These are phyloP conservation scores for Sesamia nonagrioides DNA, from an alignment of 1,140 invertebrate genomes.

Conservation along the genomic window DNA sequence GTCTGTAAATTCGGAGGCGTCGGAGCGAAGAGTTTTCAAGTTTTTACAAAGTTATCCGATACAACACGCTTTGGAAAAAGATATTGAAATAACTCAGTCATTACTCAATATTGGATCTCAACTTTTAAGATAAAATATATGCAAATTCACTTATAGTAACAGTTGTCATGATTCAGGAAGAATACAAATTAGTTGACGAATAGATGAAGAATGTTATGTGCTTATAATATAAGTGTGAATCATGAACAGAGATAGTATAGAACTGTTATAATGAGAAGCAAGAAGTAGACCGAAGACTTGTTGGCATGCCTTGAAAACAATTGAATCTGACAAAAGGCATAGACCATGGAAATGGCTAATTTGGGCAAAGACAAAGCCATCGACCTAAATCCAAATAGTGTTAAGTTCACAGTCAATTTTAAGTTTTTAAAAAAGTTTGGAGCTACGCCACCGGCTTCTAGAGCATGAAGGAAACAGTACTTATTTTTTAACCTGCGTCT, in stretches of 20 bases:
- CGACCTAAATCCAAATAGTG: constrained; percentile 24
- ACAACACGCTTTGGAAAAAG: constrained; percentile 28
- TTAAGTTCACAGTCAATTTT: constrained; percentile 31
- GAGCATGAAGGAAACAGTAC: constrained; percentile 47
- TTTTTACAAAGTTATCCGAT: constrained; percentile 40
- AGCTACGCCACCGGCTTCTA: constrained; percentile 6
- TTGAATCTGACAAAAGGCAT: not conserved
- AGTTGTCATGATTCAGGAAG: constrained; percentile 1
- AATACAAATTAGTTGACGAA: not conserved
- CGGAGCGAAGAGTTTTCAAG: constrained; percentile 26
- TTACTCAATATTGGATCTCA: constrained; percentile 16
- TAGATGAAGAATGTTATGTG: no score
- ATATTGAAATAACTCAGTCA: constrained; percentile 24
- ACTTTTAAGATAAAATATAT: constrained; percentile 18
- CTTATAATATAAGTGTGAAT: not conserved
- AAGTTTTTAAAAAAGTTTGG: constrained; percentile 9
- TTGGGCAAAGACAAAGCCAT: constrained; percentile 1
- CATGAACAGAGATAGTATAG: not conserved
- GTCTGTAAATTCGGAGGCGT: constrained; percentile 11
- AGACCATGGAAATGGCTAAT: constrained; percentile 4
- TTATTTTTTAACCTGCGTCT: constrained; percentile 50
- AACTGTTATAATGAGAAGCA: constrained; percentile 1
- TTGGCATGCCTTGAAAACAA: constrained; percentile 12
- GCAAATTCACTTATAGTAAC: constrained; percentile 9
- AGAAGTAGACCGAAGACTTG: constrained; percentile 6